Conservation (phyloP, 2,888 invertebrate species). For the Lobophora halterata region DNA sequence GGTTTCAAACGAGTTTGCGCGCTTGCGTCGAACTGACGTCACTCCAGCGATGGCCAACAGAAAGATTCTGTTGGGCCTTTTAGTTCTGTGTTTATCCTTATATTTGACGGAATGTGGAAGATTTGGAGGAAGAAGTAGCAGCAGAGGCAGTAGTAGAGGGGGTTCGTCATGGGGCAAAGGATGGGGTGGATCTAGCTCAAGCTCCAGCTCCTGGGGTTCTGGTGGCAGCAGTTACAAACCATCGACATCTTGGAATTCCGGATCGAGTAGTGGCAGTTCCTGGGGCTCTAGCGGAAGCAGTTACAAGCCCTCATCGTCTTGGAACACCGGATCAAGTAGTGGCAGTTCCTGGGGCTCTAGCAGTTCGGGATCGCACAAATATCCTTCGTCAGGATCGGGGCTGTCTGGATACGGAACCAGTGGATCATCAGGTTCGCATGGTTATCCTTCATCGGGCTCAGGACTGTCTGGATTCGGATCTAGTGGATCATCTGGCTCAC, state of each 20-base stretch:
- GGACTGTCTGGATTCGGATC: conserved; percentile 33
- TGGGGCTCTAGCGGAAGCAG: conserved; percentile 32
- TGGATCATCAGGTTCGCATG: conserved; percentile 16
- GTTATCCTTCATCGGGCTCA: conserved; percentile 29
- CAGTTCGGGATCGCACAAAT: conserved; percentile 2
- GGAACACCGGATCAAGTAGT: conserved; percentile 15
- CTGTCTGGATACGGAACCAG: conserved; percentile 29
- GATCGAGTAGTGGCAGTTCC: conserved; percentile 21
- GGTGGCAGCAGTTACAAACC: conserved; percentile 27
- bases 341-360: conserved; percentile 18
- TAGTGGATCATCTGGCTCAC: conserved; percentile 21
- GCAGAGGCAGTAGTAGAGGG: conserved; percentile 32
- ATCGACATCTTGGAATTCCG: conserved; percentile 20
- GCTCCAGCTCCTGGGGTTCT: conserved; percentile 31
- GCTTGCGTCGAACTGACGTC: conserved; percentile 31
- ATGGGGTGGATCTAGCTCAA: conserved; percentile 21
- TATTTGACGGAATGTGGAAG: conserved; percentile 45
- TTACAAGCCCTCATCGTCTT: conserved; percentile 25
- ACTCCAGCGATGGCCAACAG: conserved; percentile 58
- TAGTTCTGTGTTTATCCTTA: conserved; percentile 45
- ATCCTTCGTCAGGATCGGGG: conserved; percentile 32
- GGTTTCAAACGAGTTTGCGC: conserved; percentile 35
- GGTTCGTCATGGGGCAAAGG: conserved; percentile 30
- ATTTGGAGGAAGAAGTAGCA: conserved; percentile 31
- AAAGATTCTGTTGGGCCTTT: conserved; percentile 54